Percentiles rank a stretch among this genome's conserved stretches.
Evolutionary conservation across 2,113 vertebrate species (phyloP).

Genomic region (Crotalus tigris): DNA sequence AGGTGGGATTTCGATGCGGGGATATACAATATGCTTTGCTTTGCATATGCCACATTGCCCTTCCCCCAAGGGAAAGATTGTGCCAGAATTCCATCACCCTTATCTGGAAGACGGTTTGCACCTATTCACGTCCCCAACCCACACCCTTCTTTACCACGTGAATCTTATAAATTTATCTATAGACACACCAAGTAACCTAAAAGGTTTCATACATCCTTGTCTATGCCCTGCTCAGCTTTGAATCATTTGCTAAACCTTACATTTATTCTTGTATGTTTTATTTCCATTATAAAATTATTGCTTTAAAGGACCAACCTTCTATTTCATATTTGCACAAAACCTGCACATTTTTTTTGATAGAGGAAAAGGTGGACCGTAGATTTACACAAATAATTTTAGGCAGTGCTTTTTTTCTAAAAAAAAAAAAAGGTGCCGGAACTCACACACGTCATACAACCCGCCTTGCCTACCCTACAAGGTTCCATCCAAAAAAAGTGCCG

Average conservation of each 20-base stretch:
- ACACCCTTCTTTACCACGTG: not conserved
- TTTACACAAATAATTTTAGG: not conserved
- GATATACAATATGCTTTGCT: too few relatives aligned
- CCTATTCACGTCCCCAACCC: not conserved
- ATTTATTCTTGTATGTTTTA: not conserved
- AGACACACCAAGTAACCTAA: not conserved
- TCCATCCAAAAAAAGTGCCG: too few relatives aligned
- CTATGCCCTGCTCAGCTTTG: not conserved
- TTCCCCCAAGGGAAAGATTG: too few relatives aligned
- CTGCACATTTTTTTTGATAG: not conserved
- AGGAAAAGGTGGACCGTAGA: not conserved
- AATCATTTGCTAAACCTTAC: not conserved
- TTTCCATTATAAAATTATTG: not conserved
- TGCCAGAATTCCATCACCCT: too few relatives aligned
- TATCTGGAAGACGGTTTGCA: too few relatives aligned
- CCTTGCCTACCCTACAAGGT: too few relatives aligned
- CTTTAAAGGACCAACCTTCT: not conserved
- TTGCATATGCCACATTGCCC: too few relatives aligned
- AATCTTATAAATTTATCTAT: not conserved
- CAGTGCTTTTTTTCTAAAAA: too few relatives aligned
- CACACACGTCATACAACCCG: too few relatives aligned
- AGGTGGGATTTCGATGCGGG: too few relatives aligned
- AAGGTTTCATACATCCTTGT: not conserved
- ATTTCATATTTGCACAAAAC: not conserved
- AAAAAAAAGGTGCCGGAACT: too few relatives aligned